Evolutionary conservation across 2,113 vertebrate species (phyloP), one percentile per base, ranked within the genome.

Genomic region (Channa maculata): DNA sequence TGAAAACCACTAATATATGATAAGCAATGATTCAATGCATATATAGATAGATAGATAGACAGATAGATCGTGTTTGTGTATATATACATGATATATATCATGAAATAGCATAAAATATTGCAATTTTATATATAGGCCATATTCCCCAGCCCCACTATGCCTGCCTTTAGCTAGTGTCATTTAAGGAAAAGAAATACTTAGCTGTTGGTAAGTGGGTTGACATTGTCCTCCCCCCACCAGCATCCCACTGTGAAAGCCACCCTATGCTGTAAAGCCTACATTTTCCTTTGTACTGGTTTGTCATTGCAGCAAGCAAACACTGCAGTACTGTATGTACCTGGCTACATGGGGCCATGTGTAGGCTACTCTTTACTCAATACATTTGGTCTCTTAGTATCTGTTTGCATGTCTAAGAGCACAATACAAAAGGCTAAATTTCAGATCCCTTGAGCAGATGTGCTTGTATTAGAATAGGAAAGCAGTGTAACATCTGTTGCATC

Each of bases 241-340:
- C 24, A 24, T 24, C 24, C 45, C 50, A 24, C 36, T 68, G 13
- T 79, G 65, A 78, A 57, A 71, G 44, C 0, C 37, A 50, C 45
- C 46, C 5, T 57, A 39, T 46, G 38, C 39, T 38, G 41, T 2
- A 41, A 68, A 53, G 24, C 24, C 24, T 24, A 24, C 24, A 38
- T 44, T 84, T 84, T 80, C 79, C 10, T 80, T 38, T 59, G 71
- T n/a, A 60, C 54, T 8, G 60, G 58, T 54, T 77, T 80, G 75
- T 79, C 65, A 75, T 86, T 34, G 8, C 81, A 83, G 82, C 69
- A 8, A 14, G 65, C 51, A 43, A 44, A 79, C 52, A 69, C 58
- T 36, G 43, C 49, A 48, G 79, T 86, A 2, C 72, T 14, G 65
- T 52, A 6, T 78, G 89, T 64, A 33, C 52, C 54, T 12, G 37